These are phyloP conservation scores for Bombus consobrinus DNA, from an alignment of 1,140 invertebrate genomes.

Conservation along the genomic window DNA sequence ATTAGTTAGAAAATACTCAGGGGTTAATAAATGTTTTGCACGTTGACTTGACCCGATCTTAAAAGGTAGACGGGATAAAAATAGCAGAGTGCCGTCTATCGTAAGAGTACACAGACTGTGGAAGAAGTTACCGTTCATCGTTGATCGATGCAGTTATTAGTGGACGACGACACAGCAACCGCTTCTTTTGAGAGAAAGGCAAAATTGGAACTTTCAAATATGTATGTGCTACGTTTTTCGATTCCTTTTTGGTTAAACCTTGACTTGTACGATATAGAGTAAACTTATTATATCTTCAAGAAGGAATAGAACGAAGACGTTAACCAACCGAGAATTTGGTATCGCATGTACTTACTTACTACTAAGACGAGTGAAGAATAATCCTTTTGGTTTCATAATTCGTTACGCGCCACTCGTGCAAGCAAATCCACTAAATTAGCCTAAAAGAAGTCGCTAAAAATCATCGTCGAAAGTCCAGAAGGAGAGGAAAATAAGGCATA, in stretches of 20 bases:
- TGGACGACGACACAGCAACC: conserved; percentile 27
- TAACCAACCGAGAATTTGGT: neutral
- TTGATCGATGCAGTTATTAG: conserved; percentile 56
- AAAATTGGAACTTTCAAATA: conserved; percentile 38
- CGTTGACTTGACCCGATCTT: conserved; percentile 62
- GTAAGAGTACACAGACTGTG: conserved; percentile 45
- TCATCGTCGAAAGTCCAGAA: neutral
- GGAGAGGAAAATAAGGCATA: neutral
- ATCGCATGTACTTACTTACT: neutral
- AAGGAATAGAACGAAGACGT: neutral
- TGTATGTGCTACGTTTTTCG: neutral
- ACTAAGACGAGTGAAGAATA: neutral
- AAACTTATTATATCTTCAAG: neutral
- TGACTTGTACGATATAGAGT: neutral
- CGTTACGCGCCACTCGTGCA: neutral
- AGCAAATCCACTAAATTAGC: neutral
- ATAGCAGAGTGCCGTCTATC: conserved; percentile 54
- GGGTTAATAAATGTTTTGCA: conserved; percentile 65
- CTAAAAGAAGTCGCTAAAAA: neutral
- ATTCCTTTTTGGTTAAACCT: conserved; percentile 20
- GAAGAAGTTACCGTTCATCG: conserved; percentile 49
- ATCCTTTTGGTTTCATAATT: neutral
- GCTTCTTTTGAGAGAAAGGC: conserved; percentile 11
- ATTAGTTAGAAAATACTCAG: conserved; percentile 11
- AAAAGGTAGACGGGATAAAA: conserved; percentile 60